A percentile compares a stretch with the other conserved stretches of the same genome.
These are phyloP conservation scores for Corythornis leucogaster DNA, from an alignment of 2,797 vertebrate species.

Conservation along the genomic window DNA sequence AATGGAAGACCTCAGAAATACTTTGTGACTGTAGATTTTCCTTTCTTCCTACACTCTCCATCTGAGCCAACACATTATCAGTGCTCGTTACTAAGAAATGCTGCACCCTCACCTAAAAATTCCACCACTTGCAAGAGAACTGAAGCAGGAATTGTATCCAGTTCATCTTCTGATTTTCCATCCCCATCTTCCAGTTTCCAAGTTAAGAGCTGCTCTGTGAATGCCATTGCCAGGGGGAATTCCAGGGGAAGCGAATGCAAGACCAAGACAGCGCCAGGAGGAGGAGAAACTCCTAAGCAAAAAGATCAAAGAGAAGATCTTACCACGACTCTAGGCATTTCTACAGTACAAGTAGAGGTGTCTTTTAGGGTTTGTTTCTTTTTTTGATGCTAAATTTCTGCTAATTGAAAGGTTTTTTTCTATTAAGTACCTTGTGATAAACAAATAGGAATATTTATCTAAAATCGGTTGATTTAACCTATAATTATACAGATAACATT, in stretches of 20 bases:
- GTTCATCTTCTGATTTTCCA: constrained; percentile 90
- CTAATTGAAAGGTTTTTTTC: neutral
- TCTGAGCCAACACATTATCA: neutral
- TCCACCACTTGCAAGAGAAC: constrained; percentile 95
- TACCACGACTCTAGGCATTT: neutral
- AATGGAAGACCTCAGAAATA: neutral
- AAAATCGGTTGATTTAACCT: neutral
- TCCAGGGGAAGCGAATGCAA: constrained; percentile 96
- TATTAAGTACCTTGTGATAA: neutral
- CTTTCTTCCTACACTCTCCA: neutral
- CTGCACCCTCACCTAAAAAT: constrained; percentile 86
- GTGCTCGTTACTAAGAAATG: neutral
- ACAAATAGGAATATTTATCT: neutral
- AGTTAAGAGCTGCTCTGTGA: constrained; percentile 93
- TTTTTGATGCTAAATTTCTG: neutral
- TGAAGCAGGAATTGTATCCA: constrained; percentile 90
- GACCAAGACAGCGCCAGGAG: constrained; percentile 92
- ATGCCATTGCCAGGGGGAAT: constrained; percentile 95
- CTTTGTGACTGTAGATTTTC: neutral
- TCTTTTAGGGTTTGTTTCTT: neutral
- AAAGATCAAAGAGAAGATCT: neutral
- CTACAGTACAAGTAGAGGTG: neutral
- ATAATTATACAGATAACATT: neutral
- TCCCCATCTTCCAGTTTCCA: constrained; percentile 88
- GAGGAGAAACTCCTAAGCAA: constrained; percentile 91